Base-by-base conservation (phyloP, 2,797 vertebrate genomes). In the Antrozous pallidus region DNA sequence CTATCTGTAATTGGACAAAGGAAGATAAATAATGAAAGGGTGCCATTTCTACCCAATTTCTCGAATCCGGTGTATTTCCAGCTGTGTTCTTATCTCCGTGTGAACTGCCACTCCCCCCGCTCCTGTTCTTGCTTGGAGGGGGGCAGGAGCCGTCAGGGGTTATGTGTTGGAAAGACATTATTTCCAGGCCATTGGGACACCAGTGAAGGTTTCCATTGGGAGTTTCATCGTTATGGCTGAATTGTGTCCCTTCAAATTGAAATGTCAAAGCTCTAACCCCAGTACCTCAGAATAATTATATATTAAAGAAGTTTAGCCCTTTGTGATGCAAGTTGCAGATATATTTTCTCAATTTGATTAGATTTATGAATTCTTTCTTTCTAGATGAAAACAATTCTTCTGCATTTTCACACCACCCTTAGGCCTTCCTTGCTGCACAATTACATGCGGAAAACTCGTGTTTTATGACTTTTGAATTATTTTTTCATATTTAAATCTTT, bases 401-500 rank as follows among this genome's bases (percentile, higher is more conserved):
- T 82, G 26, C 11, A 20, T 38, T 87, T 88, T 83, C 40, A n/a
- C 14, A 5, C 63, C 40, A 63, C 9, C 22, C 26, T 77, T 61
- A 77, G 26, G 54, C 20, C 40, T 75, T 80, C 13, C 17, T 87
- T 3, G 7, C 10, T 71, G 33, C 54, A 13, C 69, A 80, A 38
- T 87, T 69, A 67, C 40, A 3, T 70, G 56, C n/a, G 54, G 71
- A 84, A 74, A 89, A 70, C 4, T 2, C 63, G 5, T 2, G 51
- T 8, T 74, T 78, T 92, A 79, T 18, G 86, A 16, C n/a, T 65
- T 94, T 54, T 38, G 13, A 45, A 78, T 58, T 84, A 40, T 17
- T 84, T 96, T 96, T 88, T 94, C 20, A 61, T 83, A 74, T 87
- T 78, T 58, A 28, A 90, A 54, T 36, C 16, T 94, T 94, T 90